These are phyloP conservation scores for Torymus auratus DNA, from an alignment of 2,888 invertebrate species.

Conservation along the genomic window DNA sequence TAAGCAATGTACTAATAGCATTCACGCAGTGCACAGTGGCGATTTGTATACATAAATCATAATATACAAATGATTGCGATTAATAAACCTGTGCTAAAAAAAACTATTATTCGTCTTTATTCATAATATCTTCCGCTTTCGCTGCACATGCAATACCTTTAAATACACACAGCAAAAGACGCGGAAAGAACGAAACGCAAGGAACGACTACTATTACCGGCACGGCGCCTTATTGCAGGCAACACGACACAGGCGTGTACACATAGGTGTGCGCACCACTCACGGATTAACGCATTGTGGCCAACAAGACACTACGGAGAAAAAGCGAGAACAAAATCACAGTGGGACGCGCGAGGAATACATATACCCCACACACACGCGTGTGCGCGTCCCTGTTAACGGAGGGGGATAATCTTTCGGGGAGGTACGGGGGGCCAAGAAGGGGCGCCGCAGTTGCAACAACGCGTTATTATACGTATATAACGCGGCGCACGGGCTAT, in stretches of 20 bases:
- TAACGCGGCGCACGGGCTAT: slow-evolving; percentile 12
- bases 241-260: background rate
- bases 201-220: too few relatives aligned
- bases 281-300: slow-evolving; percentile 50
- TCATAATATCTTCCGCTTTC: too few relatives aligned
- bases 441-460: background rate
- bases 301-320: background rate
- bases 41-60: too few relatives aligned
- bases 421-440: background rate
- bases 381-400: slow-evolving; percentile 26
- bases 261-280: slow-evolving; percentile 12
- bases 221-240: slow-evolving; percentile 25
- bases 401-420: slow-evolving; percentile 52
- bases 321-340: slow-evolving; percentile 55
- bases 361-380: slow-evolving; percentile 2
- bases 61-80: too few relatives aligned
- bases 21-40: too few relatives aligned
- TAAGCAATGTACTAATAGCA: too few relatives aligned
- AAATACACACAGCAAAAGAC: too few relatives aligned
- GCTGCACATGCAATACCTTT: too few relatives aligned
- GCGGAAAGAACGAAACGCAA: too few relatives aligned
- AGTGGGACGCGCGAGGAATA: slow-evolving; percentile 47
- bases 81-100: too few relatives aligned
- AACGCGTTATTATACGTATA: background rate
- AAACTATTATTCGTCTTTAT: too few relatives aligned